A percentile compares a stretch with the other conserved stretches of the same genome.
phyloP scores from a whole-genome alignment of 2,888 invertebrate species.

The Pristionchus exspectatus region DNA sequence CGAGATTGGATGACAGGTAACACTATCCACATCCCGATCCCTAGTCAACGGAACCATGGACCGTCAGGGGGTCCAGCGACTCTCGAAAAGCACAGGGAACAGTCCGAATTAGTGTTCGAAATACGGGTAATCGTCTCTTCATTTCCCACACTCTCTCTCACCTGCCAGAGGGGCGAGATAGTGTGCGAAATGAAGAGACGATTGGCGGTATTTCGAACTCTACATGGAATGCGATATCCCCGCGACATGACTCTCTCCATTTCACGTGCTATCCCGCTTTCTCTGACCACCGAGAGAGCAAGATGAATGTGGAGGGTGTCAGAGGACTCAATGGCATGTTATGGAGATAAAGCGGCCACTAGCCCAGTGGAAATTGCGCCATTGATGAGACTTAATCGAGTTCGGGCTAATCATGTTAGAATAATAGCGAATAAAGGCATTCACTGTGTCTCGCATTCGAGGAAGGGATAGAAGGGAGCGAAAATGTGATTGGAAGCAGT shows the following conservation, averaged over 20 bases:
- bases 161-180: no score
- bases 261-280: not conserved
- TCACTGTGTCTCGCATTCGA: not conserved
- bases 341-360: not conserved
- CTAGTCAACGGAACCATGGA: not conserved
- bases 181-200: no score
- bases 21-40: no score
- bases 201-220: not conserved
- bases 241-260: not conserved
- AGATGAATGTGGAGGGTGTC: not conserved
- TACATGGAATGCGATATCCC: not conserved
- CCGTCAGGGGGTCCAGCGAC: not conserved
- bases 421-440: not conserved
- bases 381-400: conserved; percentile 1
- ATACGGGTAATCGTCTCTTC: not conserved
- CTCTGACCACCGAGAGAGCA: not conserved
- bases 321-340: not conserved
- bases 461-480: not conserved
- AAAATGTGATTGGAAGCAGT: not conserved
- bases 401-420: not conserved
- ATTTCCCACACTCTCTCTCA: not conserved
- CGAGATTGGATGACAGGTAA: no score
- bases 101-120: not conserved
- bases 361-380: not conserved
- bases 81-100: not conserved